A percentile compares a stretch with the other conserved stretches of the same genome.
These are phyloP conservation scores for Pogona vitticeps DNA, from an alignment of 2,113 vertebrate species.

Conservation along the genomic window DNA sequence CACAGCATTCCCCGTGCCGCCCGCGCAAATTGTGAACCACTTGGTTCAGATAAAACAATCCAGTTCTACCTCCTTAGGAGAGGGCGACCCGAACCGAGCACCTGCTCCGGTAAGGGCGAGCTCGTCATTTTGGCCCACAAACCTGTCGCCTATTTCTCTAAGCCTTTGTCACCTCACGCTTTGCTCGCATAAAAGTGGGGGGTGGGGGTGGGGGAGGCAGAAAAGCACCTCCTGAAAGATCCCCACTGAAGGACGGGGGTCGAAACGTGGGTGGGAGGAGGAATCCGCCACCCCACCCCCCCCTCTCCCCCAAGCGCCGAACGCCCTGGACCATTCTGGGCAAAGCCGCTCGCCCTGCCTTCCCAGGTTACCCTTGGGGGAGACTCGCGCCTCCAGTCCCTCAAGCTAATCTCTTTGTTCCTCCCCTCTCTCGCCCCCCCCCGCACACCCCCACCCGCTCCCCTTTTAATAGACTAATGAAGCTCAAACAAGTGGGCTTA, in stretches of 20 bases:
- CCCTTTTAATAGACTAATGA: slow-evolving; percentile 70
- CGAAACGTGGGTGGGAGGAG: neutral
- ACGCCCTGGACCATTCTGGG: neutral
- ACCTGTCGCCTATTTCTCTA: no score
- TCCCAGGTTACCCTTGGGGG: slow-evolving; percentile 41
- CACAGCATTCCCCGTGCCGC: no score
- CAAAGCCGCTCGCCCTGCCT: slow-evolving; percentile 14
- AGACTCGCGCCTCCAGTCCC: slow-evolving; percentile 67
- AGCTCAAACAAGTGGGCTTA: slow-evolving; percentile 64
- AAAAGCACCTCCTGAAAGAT: neutral
- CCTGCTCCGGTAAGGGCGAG: no score
- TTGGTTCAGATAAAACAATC: no score
- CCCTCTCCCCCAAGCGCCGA: neutral
- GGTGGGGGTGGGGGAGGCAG: neutral
- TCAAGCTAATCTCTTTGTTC: slow-evolving; percentile 69
- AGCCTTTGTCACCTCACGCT: no score
- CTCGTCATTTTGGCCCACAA: no score
- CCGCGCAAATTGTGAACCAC: no score
- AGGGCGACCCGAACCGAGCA: no score
- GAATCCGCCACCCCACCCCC: fast-evolving
- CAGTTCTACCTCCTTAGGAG: no score
- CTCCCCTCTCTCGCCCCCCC: slow-evolving; percentile 34
- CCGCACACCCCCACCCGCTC: neutral
- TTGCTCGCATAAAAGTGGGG: no score
- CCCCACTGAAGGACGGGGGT: neutral